Base-by-base conservation (phyloP, 2,113 vertebrate genomes). In the Leptodactylus fuscus region DNA sequence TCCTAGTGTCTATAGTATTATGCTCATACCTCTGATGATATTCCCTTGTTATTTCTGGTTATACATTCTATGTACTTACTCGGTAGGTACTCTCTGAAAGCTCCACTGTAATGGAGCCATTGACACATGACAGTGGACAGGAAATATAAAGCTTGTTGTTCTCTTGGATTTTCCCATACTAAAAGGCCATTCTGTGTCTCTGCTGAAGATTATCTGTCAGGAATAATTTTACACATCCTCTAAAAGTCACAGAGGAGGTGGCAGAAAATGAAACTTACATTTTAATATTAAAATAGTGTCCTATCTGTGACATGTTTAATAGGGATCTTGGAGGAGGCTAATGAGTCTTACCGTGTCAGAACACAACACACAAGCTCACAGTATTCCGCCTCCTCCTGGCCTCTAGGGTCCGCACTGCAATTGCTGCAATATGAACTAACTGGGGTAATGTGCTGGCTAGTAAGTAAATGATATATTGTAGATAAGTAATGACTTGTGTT, bases 361-460 rank as follows among this genome's bases (percentile, higher is more conserved):
- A 27, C 22, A 73, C 38, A 44, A 73, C 38, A 24, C 38, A 36
- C 38, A 41, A 44, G 73, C 15, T 29, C 5, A 11, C 34, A 76
- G 24, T 32, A 27, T 75, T 49, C 70, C 22, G 1, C 71, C 71
- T 75, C 44, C 71, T 75, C 71, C 15, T 48, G n/a, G 38, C 44
- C 71, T 75, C 71, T 18, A 49, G 71, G 71, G 71, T 75, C n/a
- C 44, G 32, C n/a, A 18, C 44, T 76, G 44, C 15, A 49, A 32
- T 49, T 51, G 44, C 44, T 51, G 46, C 12, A 76, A 49, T 16
- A 51, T 51, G 44, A 76, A 51, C 73, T 51, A 76, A 51, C 73
- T 49, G 24, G 73, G 46, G 46, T 75, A 75, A 75, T 75, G 71
- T 48, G 24, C 71, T 75, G 71, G 44, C 22, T 76, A 76, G 51